Conservation (phyloP, 2,797 vertebrate species). For the Tokudaia tokunoshimensis region DNA sequence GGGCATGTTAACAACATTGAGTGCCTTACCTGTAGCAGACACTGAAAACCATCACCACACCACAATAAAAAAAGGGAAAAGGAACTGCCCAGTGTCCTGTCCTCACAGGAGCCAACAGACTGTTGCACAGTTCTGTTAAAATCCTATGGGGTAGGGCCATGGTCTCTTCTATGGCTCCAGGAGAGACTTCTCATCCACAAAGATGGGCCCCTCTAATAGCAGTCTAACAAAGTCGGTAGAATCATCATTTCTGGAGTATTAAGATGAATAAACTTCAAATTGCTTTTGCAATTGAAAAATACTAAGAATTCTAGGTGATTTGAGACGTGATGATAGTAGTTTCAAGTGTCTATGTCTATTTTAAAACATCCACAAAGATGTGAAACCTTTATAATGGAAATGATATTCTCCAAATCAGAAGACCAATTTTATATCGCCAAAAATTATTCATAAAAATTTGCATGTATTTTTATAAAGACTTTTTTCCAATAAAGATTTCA, state of each 20-base stretch:
- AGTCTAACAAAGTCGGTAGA: constrained; percentile 77
- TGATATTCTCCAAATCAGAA: constrained; percentile 70
- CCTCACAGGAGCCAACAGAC: constrained; percentile 79
- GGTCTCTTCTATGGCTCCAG: constrained; percentile 79
- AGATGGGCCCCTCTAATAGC: constrained; percentile 76
- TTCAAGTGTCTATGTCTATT: constrained; percentile 89
- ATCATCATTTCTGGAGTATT: constrained; percentile 74
- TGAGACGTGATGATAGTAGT: constrained; percentile 89
- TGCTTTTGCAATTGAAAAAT: constrained; percentile 79
- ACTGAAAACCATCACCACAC: constrained; percentile 92
- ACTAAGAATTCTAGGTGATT: constrained; percentile 85
- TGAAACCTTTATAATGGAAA: constrained; percentile 90
- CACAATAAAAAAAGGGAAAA: constrained; percentile 78
- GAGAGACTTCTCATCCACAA: constrained; percentile 82
- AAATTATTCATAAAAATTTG: constrained; percentile 71
- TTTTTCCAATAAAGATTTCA: constrained; percentile 90
- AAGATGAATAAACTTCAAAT: constrained; percentile 75
- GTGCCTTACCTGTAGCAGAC: constrained; percentile 91
- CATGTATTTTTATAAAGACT: constrained; percentile 45
- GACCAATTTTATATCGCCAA: constrained; percentile 69
- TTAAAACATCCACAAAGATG: constrained; percentile 84
- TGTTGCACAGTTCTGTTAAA: constrained; percentile 76
- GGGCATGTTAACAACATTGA: constrained; percentile 92
- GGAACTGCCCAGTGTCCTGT: constrained; percentile 76
- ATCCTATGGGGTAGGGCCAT: constrained; percentile 74